phyloP scores from a whole-genome alignment of 2,797 vertebrate genomes.

The Karalla daura region DNA sequence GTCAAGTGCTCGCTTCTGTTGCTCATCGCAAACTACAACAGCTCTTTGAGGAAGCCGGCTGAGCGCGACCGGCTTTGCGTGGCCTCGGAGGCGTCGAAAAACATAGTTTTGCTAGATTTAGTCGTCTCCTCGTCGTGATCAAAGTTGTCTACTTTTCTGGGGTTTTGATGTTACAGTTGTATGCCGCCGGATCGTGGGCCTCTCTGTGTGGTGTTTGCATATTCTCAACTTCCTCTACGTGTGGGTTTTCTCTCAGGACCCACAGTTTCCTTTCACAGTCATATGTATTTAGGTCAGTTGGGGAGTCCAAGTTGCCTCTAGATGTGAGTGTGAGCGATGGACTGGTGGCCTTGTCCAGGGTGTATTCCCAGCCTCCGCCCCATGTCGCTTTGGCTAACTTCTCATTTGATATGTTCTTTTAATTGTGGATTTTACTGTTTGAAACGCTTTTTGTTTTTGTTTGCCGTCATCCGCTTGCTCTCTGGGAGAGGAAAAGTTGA shows the following conservation, averaged over 20 bases:
- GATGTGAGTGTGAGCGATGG: too few relatives aligned
- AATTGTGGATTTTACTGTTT: not conserved
- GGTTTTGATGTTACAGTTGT: not conserved
- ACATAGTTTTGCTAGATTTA: not conserved
- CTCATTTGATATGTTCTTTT: not conserved
- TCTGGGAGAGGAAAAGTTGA: too few relatives aligned
- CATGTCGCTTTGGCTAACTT: not conserved
- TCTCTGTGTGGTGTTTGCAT: too few relatives aligned
- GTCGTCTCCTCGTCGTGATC: not conserved
- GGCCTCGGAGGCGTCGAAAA: too few relatives aligned
- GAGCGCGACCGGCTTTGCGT: slow-evolving; percentile 9
- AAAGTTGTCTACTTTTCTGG: not conserved
- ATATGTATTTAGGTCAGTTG: too few relatives aligned
- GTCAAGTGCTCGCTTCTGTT: slow-evolving; percentile 7
- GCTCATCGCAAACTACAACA: slow-evolving; percentile 23
- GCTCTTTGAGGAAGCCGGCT: slow-evolving; percentile 21
- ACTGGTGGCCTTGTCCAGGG: too few relatives aligned
- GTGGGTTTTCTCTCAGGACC: too few relatives aligned
- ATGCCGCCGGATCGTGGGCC: too few relatives aligned
- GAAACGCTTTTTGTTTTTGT: not conserved
- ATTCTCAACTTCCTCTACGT: too few relatives aligned
- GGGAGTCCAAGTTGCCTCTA: too few relatives aligned
- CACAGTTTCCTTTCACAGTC: too few relatives aligned
- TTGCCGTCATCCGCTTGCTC: not conserved
- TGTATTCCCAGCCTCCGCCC: too few relatives aligned